Evolutionary conservation across 2,888 invertebrate genomes (phyloP).

Genomic region (Megastigmus dorsalis): DNA sequence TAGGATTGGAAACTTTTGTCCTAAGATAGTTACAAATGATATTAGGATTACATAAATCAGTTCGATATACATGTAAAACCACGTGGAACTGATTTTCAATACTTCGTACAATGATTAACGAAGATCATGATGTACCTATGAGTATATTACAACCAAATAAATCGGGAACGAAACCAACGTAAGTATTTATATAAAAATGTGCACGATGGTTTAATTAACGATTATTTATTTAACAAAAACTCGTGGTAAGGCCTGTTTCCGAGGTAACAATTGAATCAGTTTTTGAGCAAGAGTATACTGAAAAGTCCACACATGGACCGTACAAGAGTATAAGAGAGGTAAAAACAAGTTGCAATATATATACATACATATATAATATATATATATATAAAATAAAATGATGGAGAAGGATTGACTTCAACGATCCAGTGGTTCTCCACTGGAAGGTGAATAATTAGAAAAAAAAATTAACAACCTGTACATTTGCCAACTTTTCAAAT

Average conservation of each 20-base stretch:
- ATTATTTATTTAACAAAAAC: conserved; percentile 3
- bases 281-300: background rate
- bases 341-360: background rate
- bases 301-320: background rate
- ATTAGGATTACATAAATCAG: background rate
- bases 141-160: background rate
- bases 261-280: conserved; percentile 21
- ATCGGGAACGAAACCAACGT: background rate
- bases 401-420: too few species aligned
- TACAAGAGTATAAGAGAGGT: conserved; percentile 19
- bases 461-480: too few species aligned
- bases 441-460: too few species aligned
- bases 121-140: background rate
- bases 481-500: too few species aligned
- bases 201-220: background rate
- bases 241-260: background rate
- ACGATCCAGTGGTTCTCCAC: too few species aligned
- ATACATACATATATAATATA: too few species aligned
- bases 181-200: background rate
- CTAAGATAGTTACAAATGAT: background rate
- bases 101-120: background rate
- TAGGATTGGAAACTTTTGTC: background rate
- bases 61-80: background rate
- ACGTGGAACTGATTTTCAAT: too few species aligned
- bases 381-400: too few species aligned